Base-by-base conservation (phyloP, 2,888 invertebrate species). In the Spicauda simplicius region DNA sequence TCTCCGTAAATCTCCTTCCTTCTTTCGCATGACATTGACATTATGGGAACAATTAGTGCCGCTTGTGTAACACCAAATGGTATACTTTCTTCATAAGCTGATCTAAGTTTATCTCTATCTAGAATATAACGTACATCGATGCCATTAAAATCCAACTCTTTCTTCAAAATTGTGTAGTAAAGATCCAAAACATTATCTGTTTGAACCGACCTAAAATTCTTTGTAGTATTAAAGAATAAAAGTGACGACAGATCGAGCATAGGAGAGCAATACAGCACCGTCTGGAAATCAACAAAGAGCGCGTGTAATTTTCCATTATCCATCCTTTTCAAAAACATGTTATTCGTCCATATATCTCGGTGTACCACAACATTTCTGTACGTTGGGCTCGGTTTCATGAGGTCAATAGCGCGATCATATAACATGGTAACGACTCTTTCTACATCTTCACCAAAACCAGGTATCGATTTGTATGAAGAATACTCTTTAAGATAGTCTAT, bases 271-370 rank as follows among this genome's bases (percentile, higher is more conserved):
- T 96, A 97, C 12, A 96, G 82, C 0, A 94, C 91, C 57, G 96
- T 88, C 81, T 97, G 97, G 76, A 94, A 97, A 80, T 97, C 96
- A 6, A 97, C 94, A 41, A 96, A 79, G 33, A 95, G 77, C 50
- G 94, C 93, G 2, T 94, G 85, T 2, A 89, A 88, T 7, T 76
- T 77, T 0, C 85, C 83, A 37, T 86, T 75, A 16, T 81, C 70
- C 3, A 77, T 67, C 53, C 77, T 80, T 73, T 87, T 90, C 19
- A 95, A 87, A 80, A 95, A 91, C 55, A 95, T 85, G 75, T 95
- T 95, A 76, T 95, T 95, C 0, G 89, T 84, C 95, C 95, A 95
- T 30, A 95, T 82, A 81, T 95, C 95, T 0, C 94, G 92, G 76
- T 95, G 95, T 0, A 93, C 88, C 0, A 95, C 81, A 0, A 90